Evolutionary conservation across 2,888 invertebrate species (phyloP).

Genomic region (Autographa pulchrina): DNA sequence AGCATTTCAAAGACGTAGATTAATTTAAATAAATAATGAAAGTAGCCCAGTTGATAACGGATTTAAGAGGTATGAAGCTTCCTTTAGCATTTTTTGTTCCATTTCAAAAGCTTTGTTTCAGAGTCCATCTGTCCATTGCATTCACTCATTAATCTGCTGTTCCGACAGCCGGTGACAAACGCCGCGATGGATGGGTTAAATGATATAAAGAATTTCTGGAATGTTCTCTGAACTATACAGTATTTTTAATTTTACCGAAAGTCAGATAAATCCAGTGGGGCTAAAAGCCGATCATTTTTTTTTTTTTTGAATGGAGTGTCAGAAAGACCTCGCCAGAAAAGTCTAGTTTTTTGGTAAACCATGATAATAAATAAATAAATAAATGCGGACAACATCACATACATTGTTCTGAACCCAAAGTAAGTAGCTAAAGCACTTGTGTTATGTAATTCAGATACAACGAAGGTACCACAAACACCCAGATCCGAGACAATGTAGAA

Average conservation of each 20-base stretch:
- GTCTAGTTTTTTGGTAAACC: too few relatives aligned
- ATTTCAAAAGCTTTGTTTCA: constrained; percentile 60
- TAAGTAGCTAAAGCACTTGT: too few relatives aligned
- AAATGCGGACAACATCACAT: too few relatives aligned
- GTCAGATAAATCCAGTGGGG: not conserved
- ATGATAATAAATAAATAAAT: too few relatives aligned
- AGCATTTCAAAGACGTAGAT: not conserved
- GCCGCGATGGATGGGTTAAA: constrained; percentile 45
- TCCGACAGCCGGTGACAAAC: constrained; percentile 58
- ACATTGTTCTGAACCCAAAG: too few relatives aligned
- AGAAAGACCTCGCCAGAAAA: too few relatives aligned
- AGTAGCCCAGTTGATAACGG: constrained; percentile 38
- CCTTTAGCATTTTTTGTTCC: constrained; percentile 33
- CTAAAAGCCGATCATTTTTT: not conserved
- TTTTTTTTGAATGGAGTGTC: too few relatives aligned
- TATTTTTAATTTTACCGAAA: not conserved
- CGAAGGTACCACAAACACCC: too few relatives aligned
- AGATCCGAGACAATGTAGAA: too few relatives aligned
- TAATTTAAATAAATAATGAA: constrained; percentile 20
- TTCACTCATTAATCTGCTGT: constrained; percentile 58
- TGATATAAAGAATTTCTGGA: constrained; percentile 42
- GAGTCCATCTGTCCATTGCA: constrained; percentile 55
- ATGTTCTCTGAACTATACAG: not conserved
- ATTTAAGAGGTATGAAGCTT: constrained; percentile 38
- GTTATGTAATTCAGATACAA: too few relatives aligned